Percentiles rank a stretch among this genome's conserved stretches.
phyloP scores from a whole-genome alignment of 2,113 vertebrate species.

The Triplophysa dalaica region DNA sequence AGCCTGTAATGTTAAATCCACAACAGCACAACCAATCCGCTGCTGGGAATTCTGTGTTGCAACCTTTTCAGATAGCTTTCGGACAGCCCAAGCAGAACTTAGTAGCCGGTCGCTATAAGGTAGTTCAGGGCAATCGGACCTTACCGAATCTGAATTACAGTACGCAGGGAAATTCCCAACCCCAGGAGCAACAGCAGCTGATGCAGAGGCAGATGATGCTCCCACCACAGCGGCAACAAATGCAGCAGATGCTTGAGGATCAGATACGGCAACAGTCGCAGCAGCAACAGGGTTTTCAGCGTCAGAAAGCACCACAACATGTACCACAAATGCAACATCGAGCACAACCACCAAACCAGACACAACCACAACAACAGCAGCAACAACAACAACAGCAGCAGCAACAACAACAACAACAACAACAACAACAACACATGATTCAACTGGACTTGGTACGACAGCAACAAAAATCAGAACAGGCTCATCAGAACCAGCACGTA shows the following conservation, averaged over 20 bases:
- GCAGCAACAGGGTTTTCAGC: constrained; percentile 65
- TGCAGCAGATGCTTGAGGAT: constrained; percentile 76
- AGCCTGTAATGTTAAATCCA: constrained; percentile 66
- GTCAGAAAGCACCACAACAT: constrained; percentile 69
- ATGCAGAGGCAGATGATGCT: constrained; percentile 72
- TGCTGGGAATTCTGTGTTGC: constrained; percentile 79
- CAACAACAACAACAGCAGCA: constrained; percentile 62
- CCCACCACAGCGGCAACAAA: constrained; percentile 49
- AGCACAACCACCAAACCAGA: constrained; percentile 61
- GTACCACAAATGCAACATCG: constrained; percentile 60
- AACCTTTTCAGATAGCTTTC: constrained; percentile 94
- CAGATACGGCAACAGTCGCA: constrained; percentile 58
- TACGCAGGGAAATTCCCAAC: constrained; percentile 62
- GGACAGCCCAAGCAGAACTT: constrained; percentile 90
- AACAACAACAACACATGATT: constrained; percentile 59
- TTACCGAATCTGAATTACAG: constrained; percentile 74
- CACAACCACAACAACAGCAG: constrained; percentile 50
- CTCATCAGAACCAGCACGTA: constrained; percentile 70
- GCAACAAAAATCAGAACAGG: constrained; percentile 46
- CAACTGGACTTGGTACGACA: constrained; percentile 78
- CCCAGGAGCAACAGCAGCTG: constrained; percentile 65
- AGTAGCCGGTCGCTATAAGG: constrained; percentile 78
- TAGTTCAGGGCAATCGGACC: constrained; percentile 80
- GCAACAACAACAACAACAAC: too few species aligned
- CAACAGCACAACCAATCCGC: constrained; percentile 65